phyloP scores from a whole-genome alignment of 2,797 vertebrate genomes.

The Pangasius macronema region DNA sequence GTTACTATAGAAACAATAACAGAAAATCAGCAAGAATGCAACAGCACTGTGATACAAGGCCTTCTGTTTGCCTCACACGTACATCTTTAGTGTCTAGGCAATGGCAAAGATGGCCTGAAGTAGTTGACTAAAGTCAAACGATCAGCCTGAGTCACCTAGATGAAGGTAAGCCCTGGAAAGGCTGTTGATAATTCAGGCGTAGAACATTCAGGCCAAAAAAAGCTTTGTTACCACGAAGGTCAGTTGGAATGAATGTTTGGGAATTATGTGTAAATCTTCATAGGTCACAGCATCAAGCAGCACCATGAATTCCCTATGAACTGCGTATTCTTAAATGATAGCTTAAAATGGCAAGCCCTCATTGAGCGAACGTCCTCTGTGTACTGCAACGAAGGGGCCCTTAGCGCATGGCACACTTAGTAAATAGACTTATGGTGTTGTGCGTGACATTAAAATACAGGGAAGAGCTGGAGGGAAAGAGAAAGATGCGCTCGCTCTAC shows the following conservation, averaged over 20 bases:
- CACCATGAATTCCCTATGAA: slow-evolving; percentile 37
- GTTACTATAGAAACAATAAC: neutral
- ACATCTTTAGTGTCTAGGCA: neutral
- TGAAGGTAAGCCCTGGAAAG: slow-evolving; percentile 3
- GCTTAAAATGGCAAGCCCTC: slow-evolving; percentile 47
- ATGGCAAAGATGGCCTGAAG: slow-evolving; percentile 13
- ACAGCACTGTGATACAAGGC: neutral
- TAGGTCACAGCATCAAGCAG: slow-evolving; percentile 43
- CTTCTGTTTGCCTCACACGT: neutral
- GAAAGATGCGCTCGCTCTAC: slow-evolving; percentile 45
- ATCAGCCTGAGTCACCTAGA: slow-evolving; percentile 12
- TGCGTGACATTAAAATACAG: slow-evolving; percentile 52
- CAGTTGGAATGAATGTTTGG: slow-evolving; percentile 16
- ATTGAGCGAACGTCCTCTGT: slow-evolving; percentile 47
- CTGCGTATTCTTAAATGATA: slow-evolving; percentile 36
- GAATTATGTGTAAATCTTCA: slow-evolving; percentile 45
- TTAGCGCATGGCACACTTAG: slow-evolving; percentile 51
- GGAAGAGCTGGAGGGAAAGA: slow-evolving; percentile 50
- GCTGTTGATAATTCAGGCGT: slow-evolving; percentile 7
- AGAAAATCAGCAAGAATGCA: neutral
- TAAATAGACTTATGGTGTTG: slow-evolving; percentile 52
- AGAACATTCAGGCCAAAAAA: slow-evolving; percentile 19
- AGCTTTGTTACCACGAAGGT: slow-evolving; percentile 15
- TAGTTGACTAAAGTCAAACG: slow-evolving; percentile 16
- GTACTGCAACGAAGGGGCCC: slow-evolving; percentile 43